Evolutionary conservation across 1,140 invertebrate genomes (phyloP), one percentile per base, ranked within the genome.

Genomic region (Drosophila hydei): DNA sequence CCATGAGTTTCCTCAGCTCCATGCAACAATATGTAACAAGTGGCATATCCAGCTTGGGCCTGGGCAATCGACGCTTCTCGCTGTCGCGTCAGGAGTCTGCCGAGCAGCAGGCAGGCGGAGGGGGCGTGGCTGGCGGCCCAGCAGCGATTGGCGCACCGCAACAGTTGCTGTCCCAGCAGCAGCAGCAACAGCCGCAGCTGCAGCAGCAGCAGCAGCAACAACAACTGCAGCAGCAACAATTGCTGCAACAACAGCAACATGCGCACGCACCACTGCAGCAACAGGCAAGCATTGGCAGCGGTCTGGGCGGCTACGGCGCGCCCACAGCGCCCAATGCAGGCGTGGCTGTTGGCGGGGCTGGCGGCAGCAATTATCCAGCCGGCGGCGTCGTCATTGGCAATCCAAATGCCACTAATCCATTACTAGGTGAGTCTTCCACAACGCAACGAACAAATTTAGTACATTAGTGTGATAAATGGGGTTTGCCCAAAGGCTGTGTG

Each of bases 1-100:
- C 72, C 76, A 97, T 97, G 96, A 96, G 96, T 93, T 96, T 97
- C 92, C 94, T 97, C 87, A 95, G 95, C 81, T 96, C 95, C 7
- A 91, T 96, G 65, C 95, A 96, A 77, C 95, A 96, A 90, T 96
- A 96, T 91, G 95, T 97, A 83, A 94, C 94, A 68, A 95, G 94
- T 89, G 95, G 95, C 78, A 96, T 97, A 60, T 95, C 95, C 9
- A 96, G 94, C 77, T 91, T 97, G 58, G 94, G 93, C 33, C 91
- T 96, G n/a, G 95, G 95, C 62, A 95, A 96, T 30, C 95, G 96
- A 69, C 93, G 96, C 69, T 96, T 95, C 77, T 95, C 95, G 1
- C 93, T 95, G 52, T 93, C 94, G n/a, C 93, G 95, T 4, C 95
- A 95, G 75, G 93, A 94, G 43, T 94, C 94, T 2, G 69, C 43